Percentiles rank a stretch among this genome's conserved stretches.
These are phyloP conservation scores for Pelvicachromis taeniatus DNA, from an alignment of 2,113 vertebrate species.

Conservation along the genomic window DNA sequence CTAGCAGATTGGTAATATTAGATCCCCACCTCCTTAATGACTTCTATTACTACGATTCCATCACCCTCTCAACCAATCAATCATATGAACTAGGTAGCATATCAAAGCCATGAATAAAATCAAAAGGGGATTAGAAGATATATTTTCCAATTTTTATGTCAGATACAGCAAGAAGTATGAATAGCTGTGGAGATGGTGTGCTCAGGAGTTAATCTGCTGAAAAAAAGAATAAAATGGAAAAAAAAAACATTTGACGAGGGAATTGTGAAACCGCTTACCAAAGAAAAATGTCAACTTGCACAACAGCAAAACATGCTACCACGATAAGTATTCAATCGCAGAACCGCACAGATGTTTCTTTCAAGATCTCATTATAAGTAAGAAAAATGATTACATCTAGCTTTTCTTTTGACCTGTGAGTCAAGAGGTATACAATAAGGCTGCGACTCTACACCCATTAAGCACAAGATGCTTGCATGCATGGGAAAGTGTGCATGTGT, in stretches of 20 bases:
- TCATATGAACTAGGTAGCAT: constrained; percentile 67
- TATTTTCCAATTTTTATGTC: constrained; percentile 50
- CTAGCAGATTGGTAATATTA: constrained; percentile 69
- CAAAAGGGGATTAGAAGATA: constrained; percentile 52
- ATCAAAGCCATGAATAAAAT: constrained; percentile 66
- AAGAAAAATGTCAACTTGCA: constrained; percentile 30
- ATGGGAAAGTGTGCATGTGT: not conserved
- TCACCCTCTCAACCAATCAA: constrained; percentile 58
- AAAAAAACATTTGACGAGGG: constrained; percentile 34
- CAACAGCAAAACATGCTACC: constrained; percentile 26
- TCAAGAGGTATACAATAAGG: not conserved
- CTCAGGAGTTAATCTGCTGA: not conserved
- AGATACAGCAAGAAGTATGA: constrained; percentile 1
- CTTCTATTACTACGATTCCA: constrained; percentile 66
- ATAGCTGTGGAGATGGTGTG: not conserved
- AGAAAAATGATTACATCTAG: constrained; percentile 89
- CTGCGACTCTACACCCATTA: not conserved
- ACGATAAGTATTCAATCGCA: constrained; percentile 71
- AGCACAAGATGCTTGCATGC: not conserved
- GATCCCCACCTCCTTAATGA: constrained; percentile 62
- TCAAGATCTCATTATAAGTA: constrained; percentile 87
- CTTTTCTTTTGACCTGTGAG: constrained; percentile 74
- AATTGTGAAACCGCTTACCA: constrained; percentile 47
- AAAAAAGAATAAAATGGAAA: not conserved
- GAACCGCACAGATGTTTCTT: constrained; percentile 86